Conservation (phyloP, 2,113 vertebrate species). For the Enhydra lutris region DNA sequence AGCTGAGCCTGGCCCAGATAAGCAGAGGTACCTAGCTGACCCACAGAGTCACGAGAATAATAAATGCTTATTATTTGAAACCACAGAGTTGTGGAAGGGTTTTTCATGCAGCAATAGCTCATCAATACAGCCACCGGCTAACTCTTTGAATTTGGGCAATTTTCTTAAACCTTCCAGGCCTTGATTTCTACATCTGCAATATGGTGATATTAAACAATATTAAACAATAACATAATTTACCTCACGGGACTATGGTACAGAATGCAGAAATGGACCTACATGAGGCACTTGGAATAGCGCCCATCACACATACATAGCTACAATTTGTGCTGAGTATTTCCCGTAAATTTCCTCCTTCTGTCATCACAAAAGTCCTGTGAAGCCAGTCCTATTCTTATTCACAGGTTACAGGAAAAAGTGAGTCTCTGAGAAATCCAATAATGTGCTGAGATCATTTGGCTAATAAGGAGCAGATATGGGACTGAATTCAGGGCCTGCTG, state of each 20-base stretch:
- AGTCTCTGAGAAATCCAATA: neutral
- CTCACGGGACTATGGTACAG: no score
- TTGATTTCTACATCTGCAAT: neutral
- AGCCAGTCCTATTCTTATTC: neutral
- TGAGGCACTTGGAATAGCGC: neutral
- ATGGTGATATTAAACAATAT: neutral
- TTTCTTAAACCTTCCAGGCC: neutral
- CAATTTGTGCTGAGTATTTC: neutral
- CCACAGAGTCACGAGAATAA: neutral
- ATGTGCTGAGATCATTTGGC: neutral
- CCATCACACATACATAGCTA: neutral
- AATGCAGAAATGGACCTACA: neutral
- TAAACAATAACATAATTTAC: neutral
- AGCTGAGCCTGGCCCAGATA: neutral
- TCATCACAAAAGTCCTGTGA: neutral
- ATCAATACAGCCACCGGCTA: neutral
- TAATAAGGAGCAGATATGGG: neutral
- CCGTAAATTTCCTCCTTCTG: neutral
- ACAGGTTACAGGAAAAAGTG: neutral
- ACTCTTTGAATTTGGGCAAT: neutral
- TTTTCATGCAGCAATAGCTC: neutral
- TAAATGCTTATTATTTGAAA: neutral
- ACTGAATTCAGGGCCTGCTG: neutral
- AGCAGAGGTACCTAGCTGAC: neutral
- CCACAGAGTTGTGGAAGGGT: neutral